phyloP scores from a whole-genome alignment of 2,797 vertebrate genomes.

The Enteromius paludinosus region DNA sequence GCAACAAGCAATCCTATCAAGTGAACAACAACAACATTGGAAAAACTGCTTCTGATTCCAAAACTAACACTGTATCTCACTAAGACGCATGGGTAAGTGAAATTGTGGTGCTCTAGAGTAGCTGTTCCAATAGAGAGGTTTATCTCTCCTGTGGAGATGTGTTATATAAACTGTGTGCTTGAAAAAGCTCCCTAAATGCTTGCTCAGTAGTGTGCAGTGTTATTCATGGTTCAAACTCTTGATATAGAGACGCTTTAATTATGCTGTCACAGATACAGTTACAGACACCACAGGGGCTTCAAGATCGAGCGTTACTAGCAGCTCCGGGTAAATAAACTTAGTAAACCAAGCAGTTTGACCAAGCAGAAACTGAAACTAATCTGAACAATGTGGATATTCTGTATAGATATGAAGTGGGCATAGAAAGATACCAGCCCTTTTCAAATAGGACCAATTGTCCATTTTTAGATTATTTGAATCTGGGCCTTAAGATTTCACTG shows the following conservation, averaged over 20 bases:
- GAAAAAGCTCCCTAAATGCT: slow-evolving; percentile 33
- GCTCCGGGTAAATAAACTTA: not conserved
- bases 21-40: not conserved
- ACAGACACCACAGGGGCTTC: not conserved
- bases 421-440: not conserved
- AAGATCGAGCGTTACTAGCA: not conserved
- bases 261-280: slow-evolving; percentile 32
- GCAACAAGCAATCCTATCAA: not conserved
- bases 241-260: slow-evolving; percentile 34
- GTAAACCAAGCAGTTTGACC: not conserved
- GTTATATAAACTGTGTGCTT: slow-evolving; percentile 29
- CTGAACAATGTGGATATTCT: not conserved
- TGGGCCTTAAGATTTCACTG: not conserved
- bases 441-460: not conserved
- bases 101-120: not conserved
- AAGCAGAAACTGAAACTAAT: not conserved
- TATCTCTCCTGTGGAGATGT: slow-evolving; percentile 23
- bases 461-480: not conserved
- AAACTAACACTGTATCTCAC: not conserved
- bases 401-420: not conserved
- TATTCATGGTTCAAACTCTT: slow-evolving; percentile 48
- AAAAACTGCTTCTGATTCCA: not conserved
- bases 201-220: slow-evolving; percentile 35
- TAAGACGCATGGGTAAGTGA: not conserved
- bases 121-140: slow-evolving; percentile 3